Percentiles rank a stretch among this genome's conserved stretches.
Conservation (phyloP, 2,888 invertebrate species). For the Hydrotaea diabolus region DNA sequence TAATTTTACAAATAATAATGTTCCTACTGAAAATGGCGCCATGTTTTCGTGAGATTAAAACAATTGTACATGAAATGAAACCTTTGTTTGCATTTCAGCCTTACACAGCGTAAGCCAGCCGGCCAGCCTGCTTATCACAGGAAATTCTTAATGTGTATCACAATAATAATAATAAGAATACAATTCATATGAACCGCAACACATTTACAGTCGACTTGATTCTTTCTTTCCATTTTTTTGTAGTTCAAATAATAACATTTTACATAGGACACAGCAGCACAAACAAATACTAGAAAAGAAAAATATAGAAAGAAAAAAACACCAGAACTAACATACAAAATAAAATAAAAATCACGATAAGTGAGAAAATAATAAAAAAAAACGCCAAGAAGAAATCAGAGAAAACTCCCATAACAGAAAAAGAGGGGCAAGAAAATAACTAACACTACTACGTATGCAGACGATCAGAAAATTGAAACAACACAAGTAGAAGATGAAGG, state of each 20-base stretch:
- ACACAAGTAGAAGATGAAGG: neutral
- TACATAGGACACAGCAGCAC: constrained; percentile 45
- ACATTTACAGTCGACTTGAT: neutral
- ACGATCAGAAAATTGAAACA: neutral
- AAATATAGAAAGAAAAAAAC: too few species aligned
- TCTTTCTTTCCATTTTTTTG: constrained; percentile 37
- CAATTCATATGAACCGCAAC: constrained; percentile 32
- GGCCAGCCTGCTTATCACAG: constrained; percentile 56
- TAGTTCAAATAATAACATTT: constrained; percentile 67
- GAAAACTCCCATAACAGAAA: neutral
- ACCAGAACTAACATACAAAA: constrained; percentile 8
- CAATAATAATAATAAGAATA: constrained; percentile 4
- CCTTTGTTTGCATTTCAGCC: constrained; percentile 51
- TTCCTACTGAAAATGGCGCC: constrained; percentile 27
- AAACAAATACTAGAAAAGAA: neutral
- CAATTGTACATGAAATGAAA: constrained; percentile 22
- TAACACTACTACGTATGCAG: neutral
- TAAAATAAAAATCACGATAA: constrained; percentile 17
- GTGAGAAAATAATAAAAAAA: constrained; percentile 7
- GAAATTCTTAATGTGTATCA: constrained; percentile 58
- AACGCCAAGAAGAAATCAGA: neutral
- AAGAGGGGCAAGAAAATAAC: too few species aligned
- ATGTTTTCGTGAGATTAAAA: constrained; percentile 14
- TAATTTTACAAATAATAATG: too few species aligned
- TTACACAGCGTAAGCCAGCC: neutral